Conservation (phyloP, 2,113 vertebrate species). For the Geococcyx californianus region DNA sequence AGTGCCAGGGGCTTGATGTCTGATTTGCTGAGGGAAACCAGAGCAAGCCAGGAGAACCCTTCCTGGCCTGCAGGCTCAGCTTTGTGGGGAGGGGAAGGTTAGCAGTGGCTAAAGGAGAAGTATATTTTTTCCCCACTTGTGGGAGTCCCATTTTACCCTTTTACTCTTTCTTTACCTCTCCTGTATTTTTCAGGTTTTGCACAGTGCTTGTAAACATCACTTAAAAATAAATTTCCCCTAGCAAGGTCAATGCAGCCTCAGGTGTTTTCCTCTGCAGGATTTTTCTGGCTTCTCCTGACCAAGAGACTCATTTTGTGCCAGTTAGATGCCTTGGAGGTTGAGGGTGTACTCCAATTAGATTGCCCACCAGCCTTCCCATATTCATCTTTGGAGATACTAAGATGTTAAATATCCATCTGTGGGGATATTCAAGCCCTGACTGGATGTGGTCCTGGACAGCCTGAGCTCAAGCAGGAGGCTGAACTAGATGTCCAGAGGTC, state of each 20-base stretch:
- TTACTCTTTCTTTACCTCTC: constrained; percentile 45
- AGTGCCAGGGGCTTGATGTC: background rate
- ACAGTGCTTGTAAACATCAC: constrained; percentile 56
- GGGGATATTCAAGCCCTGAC: background rate
- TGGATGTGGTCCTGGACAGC: background rate
- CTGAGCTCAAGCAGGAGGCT: background rate
- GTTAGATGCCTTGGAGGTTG: background rate
- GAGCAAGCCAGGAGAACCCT: background rate
- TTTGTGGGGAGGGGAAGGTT: background rate
- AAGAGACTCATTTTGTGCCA: background rate
- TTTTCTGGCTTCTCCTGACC: background rate
- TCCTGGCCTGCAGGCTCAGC: background rate
- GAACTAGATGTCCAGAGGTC: background rate
- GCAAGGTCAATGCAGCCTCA: constrained; percentile 28
- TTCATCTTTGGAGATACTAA: background rate
- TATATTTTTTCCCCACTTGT: background rate
- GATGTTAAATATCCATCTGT: background rate
- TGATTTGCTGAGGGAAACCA: background rate
- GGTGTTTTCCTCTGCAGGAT: constrained; percentile 46
- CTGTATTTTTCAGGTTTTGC: constrained; percentile 61
- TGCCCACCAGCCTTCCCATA: background rate
- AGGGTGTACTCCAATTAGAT: background rate
- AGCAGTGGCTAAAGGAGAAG: background rate
- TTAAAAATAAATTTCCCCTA: constrained; percentile 54
- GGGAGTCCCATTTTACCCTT: background rate